These are phyloP conservation scores for Mimachlamys varia DNA, from an alignment of 2,888 invertebrate genomes.

Conservation along the genomic window DNA sequence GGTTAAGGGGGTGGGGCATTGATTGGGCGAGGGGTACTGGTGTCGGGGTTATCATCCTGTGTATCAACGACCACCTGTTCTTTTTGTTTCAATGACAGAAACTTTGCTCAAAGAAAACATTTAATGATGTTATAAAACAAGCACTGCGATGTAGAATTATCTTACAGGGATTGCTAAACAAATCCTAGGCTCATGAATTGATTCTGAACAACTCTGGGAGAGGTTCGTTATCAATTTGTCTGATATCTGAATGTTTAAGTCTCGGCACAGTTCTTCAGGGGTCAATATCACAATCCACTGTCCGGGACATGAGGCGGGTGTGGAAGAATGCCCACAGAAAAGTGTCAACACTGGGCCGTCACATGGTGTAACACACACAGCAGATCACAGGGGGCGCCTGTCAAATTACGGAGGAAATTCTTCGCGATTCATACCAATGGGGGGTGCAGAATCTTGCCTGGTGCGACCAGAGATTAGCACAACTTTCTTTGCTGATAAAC, in stretches of 20 bases:
- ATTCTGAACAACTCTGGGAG: neutral
- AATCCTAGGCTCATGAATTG: neutral
- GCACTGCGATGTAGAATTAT: neutral
- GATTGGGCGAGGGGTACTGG: no score
- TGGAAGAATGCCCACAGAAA: neutral
- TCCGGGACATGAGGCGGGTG: neutral
- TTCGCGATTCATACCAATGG: neutral
- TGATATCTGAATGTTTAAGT: neutral
- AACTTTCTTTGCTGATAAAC: constrained; percentile 32
- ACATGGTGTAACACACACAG: neutral
- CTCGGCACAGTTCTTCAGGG: neutral
- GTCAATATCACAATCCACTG: constrained; percentile 10
- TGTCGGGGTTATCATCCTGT: no score
- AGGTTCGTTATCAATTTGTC: neutral
- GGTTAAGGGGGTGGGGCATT: no score
- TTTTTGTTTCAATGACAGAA: neutral
- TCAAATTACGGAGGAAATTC: constrained; percentile 27
- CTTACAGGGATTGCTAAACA: neutral
- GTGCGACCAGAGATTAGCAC: neutral
- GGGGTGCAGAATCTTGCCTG: neutral
- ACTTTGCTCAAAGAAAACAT: neutral
- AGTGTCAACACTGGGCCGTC: neutral
- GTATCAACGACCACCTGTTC: no score
- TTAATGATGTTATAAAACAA: neutral
- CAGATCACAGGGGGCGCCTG: constrained; percentile 11